Evolutionary conservation across 1,140 invertebrate genomes (phyloP).

Genomic region (Drosophila sp.): DNA sequence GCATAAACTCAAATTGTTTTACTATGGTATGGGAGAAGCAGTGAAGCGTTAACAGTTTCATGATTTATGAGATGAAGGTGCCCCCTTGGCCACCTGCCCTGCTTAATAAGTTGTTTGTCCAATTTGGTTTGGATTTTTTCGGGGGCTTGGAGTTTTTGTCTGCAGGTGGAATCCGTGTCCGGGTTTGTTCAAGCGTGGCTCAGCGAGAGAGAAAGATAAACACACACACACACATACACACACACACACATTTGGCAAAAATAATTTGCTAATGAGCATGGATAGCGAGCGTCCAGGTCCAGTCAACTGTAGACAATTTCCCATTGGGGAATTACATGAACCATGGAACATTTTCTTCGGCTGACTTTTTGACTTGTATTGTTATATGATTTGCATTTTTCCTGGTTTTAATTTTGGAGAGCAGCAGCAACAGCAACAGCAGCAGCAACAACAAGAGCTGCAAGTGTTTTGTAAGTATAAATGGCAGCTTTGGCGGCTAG

Average conservation of each 20-base stretch:
- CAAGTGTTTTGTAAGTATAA: conserved; percentile 60
- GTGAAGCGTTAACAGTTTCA: conserved; percentile 60
- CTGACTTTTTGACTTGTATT: conserved; percentile 71
- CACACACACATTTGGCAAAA: conserved; percentile 28
- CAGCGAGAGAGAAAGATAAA: neutral
- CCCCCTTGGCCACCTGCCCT: conserved; percentile 30
- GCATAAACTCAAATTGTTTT: neutral
- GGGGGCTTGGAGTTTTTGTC: conserved; percentile 22
- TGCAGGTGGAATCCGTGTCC: conserved; percentile 31
- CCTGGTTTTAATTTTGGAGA: conserved; percentile 61
- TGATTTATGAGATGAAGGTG: conserved; percentile 12
- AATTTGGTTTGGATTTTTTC: conserved; percentile 31
- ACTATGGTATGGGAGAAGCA: conserved; percentile 28
- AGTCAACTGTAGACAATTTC: conserved; percentile 67
- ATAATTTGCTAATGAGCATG: conserved; percentile 73
- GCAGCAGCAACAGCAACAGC: conserved; percentile 12
- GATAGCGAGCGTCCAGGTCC: conserved; percentile 39
- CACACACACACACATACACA: conserved; percentile 8
- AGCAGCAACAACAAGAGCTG: conserved; percentile 1
- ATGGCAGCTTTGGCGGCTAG: conserved; percentile 28
- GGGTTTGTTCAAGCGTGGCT: conserved; percentile 48
- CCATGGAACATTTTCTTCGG: conserved; percentile 28
- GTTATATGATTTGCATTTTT: conserved; percentile 75
- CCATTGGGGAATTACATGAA: conserved; percentile 15
- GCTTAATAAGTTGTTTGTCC: conserved; percentile 12